These are phyloP conservation scores for Saguinus imperator DNA, from an alignment of 2,113 vertebrate genomes.

Conservation along the genomic window DNA sequence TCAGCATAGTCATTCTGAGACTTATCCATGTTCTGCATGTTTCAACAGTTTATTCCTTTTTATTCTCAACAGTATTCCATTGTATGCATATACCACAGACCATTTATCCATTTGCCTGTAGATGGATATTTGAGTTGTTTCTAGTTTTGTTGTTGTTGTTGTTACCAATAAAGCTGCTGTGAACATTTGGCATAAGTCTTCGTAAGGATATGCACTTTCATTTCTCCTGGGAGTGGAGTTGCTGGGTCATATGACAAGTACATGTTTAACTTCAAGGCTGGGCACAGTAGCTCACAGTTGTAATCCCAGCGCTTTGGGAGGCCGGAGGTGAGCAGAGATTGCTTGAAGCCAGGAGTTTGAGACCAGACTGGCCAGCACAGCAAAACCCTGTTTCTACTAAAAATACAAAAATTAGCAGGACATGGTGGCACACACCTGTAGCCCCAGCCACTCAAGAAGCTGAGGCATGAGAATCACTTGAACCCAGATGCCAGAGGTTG, in stretches of 20 bases:
- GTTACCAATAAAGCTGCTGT: neutral
- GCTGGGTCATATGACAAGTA: neutral
- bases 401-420: no score
- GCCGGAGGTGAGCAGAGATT: no score
- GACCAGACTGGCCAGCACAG: no score
- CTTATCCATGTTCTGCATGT: neutral
- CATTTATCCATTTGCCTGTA: neutral
- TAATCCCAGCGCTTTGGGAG: no score
- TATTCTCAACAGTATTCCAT: neutral
- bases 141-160: neutral
- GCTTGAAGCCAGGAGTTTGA: no score
- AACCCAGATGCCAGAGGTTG: no score
- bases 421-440: no score
- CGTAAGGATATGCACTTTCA: neutral
- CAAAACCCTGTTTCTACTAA: no score
- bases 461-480: no score
- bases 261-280: neutral
- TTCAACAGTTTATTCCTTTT: neutral
- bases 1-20: neutral
- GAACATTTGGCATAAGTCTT: neutral
- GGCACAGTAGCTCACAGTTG: no score
- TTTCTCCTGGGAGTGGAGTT: neutral
- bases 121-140: neutral
- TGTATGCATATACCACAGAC: neutral
- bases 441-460: no score